phyloP scores from a whole-genome alignment of 2,797 vertebrate species.

The Labeo calbasu region DNA sequence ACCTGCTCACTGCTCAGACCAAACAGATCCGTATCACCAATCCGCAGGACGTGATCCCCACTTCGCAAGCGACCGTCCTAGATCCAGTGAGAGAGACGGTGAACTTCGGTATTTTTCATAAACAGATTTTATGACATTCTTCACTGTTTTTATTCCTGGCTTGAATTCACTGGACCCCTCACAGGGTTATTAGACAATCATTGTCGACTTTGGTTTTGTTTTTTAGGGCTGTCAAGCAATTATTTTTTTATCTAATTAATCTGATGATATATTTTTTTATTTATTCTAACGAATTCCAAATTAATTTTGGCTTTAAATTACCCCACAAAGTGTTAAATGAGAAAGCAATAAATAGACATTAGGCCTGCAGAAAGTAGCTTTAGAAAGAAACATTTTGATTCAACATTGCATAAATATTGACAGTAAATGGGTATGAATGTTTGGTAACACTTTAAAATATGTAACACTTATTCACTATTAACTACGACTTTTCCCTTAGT shows the following conservation, averaged over 20 bases:
- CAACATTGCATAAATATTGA: too few relatives aligned
- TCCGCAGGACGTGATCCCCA: slow-evolving; percentile 95
- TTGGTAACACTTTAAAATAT: too few relatives aligned
- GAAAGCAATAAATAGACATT: neutral
- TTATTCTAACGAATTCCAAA: too few relatives aligned
- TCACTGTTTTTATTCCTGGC: neutral
- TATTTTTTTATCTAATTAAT: neutral
- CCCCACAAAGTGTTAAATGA: neutral
- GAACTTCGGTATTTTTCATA: neutral
- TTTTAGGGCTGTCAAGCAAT: neutral
- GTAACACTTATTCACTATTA: too few relatives aligned
- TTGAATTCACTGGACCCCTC: neutral
- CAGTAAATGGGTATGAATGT: too few relatives aligned
- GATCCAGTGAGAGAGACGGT: neutral
- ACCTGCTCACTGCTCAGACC: slow-evolving; percentile 98
- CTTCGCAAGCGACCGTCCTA: slow-evolving; percentile 92
- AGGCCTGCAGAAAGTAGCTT: neutral
- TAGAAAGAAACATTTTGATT: neutral
- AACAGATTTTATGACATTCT: neutral
- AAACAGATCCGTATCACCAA: slow-evolving; percentile 92
- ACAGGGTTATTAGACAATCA: slow-evolving; percentile 1
- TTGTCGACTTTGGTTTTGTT: neutral
- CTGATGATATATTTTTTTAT: neutral
- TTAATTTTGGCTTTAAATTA: too few relatives aligned
- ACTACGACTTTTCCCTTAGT: too few relatives aligned